Percentiles rank a stretch among this genome's conserved stretches.
These are phyloP conservation scores for Myopa testacea DNA, from an alignment of 2,888 invertebrate genomes.

Conservation along the genomic window DNA sequence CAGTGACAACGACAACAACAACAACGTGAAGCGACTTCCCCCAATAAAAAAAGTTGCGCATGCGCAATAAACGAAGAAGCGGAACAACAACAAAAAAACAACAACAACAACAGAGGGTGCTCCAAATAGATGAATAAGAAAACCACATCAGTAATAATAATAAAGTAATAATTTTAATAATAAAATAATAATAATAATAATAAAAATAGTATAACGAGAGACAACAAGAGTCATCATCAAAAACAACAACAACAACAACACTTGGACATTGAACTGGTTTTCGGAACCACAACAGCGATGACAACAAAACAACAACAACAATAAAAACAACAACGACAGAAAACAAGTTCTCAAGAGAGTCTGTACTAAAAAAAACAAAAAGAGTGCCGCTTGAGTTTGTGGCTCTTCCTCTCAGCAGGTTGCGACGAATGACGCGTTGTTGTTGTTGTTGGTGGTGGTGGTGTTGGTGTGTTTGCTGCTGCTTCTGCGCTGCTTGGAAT, in stretches of 20 bases:
- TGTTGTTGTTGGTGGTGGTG: neutral
- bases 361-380: too few species aligned
- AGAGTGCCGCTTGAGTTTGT: neutral
- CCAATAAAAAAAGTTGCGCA: slow-evolving; percentile 33
- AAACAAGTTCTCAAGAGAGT: slow-evolving; percentile 18
- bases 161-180: neutral
- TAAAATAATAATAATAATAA: too few species aligned
- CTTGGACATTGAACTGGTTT: slow-evolving; percentile 37
- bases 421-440: neutral
- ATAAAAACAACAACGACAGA: neutral
- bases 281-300: neutral
- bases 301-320: neutral
- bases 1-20: neutral
- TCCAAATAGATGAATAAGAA: neutral
- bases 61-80: slow-evolving; percentile 11
- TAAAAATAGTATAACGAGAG: too few species aligned
- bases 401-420: neutral
- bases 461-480: too few species aligned
- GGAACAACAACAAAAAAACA: neutral
- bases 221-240: neutral
- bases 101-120: neutral
- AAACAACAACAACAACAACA: neutral
- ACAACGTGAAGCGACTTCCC: slow-evolving; percentile 32
- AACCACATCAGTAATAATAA: neutral
- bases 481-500: too few species aligned